These are phyloP conservation scores for Andrena fulva DNA, from an alignment of 2,888 invertebrate species.

Conservation along the genomic window DNA sequence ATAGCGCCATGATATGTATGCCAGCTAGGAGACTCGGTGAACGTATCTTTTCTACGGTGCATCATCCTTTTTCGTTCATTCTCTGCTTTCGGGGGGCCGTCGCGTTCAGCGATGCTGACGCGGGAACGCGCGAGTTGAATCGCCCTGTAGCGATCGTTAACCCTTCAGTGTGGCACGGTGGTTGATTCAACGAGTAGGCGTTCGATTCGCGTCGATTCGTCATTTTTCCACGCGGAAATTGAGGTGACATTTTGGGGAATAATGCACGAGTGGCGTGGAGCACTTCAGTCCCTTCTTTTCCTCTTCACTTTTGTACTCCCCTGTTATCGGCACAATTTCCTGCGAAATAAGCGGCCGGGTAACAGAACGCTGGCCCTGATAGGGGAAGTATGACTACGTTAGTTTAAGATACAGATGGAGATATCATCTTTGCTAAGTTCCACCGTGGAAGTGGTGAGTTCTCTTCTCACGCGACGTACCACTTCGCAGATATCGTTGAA, in stretches of 20 bases:
- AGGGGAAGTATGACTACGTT: neutral
- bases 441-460: neutral
- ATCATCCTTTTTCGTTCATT: neutral
- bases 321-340: neutral
- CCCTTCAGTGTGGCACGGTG: neutral
- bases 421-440: neutral
- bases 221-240: neutral
- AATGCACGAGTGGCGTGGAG: neutral
- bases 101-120: neutral
- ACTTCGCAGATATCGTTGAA: neutral
- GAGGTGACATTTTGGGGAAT: neutral
- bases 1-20: constrained; percentile 55
- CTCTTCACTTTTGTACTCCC: neutral
- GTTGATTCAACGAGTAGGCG: neutral
- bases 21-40: constrained; percentile 29
- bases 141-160: neutral
- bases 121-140: neutral
- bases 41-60: neutral
- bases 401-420: neutral
- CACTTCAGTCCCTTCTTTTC: neutral
- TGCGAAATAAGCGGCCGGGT: neutral
- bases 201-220: neutral
- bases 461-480: neutral
- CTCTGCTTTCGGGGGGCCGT: neutral
- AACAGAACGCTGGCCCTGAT: neutral